Evolutionary conservation across 1,140 invertebrate species (phyloP).

Genomic region (Chrysoperla carnea): DNA sequence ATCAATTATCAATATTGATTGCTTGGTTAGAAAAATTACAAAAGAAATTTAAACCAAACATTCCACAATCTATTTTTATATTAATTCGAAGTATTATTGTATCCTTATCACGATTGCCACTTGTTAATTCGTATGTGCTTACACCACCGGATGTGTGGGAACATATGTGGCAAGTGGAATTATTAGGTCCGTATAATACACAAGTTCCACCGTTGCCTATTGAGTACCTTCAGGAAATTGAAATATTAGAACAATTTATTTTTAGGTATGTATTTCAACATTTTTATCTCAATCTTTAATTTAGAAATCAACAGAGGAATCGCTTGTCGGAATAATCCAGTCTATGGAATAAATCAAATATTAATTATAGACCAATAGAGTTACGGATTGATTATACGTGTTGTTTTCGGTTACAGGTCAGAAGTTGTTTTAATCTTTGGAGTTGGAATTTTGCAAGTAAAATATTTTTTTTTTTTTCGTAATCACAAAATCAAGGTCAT

Average conservation of each 20-base stretch:
- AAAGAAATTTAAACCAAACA: conserved; percentile 9
- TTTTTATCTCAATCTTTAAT: conserved; percentile 1
- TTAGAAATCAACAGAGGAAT: neutral
- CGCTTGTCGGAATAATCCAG: conserved; percentile 4
- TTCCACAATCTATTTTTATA: conserved; percentile 23
- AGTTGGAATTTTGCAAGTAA: too few species aligned
- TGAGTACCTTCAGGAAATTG: conserved; percentile 53
- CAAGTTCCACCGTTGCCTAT: conserved; percentile 34
- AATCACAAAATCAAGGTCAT: too few species aligned
- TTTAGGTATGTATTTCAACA: conserved; percentile 30
- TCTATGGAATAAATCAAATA: conserved; percentile 1
- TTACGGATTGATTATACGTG: too few species aligned
- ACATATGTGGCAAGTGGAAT: conserved; percentile 32
- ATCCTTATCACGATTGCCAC: conserved; percentile 36
- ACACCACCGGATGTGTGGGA: conserved; percentile 49
- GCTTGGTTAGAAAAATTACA: conserved; percentile 27
- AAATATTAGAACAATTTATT: conserved; percentile 50
- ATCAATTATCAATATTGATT: conserved; percentile 27
- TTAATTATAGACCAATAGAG: too few species aligned
- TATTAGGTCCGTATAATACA: conserved; percentile 31
- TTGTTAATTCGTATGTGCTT: conserved; percentile 48
- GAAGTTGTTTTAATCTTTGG: too few species aligned
- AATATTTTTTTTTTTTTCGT: too few species aligned
- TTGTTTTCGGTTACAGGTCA: too few species aligned
- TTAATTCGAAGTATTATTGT: conserved; percentile 28